Evolutionary conservation across 2,113 vertebrate species (phyloP).

Genomic region (Anolis carolinensis): DNA sequence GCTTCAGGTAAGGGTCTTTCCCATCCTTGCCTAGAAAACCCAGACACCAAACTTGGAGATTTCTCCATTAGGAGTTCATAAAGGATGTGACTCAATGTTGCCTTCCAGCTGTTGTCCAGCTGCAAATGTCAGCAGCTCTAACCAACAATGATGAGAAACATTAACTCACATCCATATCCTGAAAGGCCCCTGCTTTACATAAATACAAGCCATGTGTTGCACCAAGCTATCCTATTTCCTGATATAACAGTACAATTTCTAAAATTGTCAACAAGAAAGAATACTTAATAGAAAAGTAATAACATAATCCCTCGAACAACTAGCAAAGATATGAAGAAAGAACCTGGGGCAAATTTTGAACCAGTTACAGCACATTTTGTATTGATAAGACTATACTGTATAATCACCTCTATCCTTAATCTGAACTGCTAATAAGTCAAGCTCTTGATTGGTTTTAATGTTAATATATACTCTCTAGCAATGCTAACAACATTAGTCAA

Average conservation of each 20-base stretch:
- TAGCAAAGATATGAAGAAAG: neutral
- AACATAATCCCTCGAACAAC: neutral
- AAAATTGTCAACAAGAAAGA: slow-evolving; percentile 3
- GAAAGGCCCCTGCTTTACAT: too few species aligned
- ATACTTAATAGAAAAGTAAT: neutral
- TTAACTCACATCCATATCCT: too few species aligned
- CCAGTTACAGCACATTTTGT: neutral
- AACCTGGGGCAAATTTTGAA: neutral
- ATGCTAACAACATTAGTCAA: neutral
- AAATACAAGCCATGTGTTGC: neutral
- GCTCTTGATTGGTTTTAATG: neutral
- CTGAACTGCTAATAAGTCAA: neutral
- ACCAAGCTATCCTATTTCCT: neutral
- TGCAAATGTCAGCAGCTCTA: too few species aligned
- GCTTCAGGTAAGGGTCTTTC: neutral
- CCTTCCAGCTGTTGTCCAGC: too few species aligned
- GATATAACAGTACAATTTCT: too few species aligned
- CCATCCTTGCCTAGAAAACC: neutral
- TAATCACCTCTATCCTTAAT: neutral
- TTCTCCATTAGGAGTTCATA: neutral
- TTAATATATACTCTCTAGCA: neutral
- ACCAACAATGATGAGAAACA: too few species aligned
- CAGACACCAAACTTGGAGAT: neutral
- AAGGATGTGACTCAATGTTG: too few species aligned
- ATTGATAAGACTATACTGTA: neutral